Percentiles rank a stretch among this genome's conserved stretches.
These are phyloP conservation scores for Tapera naevia DNA, from an alignment of 2,797 vertebrate species.

Conservation along the genomic window DNA sequence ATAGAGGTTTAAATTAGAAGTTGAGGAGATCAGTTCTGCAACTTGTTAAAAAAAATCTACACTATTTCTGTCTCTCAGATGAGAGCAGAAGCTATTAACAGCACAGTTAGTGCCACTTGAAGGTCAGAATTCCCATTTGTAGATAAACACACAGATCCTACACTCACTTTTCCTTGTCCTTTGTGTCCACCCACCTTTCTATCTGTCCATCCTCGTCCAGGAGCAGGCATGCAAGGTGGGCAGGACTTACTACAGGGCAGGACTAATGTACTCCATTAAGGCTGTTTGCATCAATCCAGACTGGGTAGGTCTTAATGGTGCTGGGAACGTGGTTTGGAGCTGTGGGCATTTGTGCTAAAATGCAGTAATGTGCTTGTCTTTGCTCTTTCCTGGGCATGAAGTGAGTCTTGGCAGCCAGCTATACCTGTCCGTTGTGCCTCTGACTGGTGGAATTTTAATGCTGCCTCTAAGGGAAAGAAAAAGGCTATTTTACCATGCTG, in stretches of 20 bases:
- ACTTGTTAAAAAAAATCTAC: neutral
- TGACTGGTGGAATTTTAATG: neutral
- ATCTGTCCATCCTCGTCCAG: neutral
- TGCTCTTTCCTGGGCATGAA: neutral
- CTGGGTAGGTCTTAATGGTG: neutral
- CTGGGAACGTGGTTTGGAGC: neutral
- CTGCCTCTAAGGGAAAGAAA: neutral
- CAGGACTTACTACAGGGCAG: neutral
- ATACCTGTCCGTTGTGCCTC: neutral
- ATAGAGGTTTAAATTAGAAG: neutral
- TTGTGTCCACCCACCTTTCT: neutral
- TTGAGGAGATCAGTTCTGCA: neutral
- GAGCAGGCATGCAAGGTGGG: rapidly evolving
- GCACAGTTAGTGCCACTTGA: neutral
- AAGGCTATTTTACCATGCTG: neutral
- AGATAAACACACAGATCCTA: neutral
- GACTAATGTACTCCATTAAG: neutral
- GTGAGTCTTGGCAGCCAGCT: neutral
- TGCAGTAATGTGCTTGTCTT: neutral
- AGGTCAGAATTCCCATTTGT: neutral
- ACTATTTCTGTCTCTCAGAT: neutral
- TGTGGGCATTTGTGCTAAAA: neutral
- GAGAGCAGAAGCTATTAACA: neutral
- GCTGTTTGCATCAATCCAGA: neutral
- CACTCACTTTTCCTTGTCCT: neutral